Base-by-base conservation (phyloP, 2,888 invertebrate species). In the Tetranychus piercei region DNA sequence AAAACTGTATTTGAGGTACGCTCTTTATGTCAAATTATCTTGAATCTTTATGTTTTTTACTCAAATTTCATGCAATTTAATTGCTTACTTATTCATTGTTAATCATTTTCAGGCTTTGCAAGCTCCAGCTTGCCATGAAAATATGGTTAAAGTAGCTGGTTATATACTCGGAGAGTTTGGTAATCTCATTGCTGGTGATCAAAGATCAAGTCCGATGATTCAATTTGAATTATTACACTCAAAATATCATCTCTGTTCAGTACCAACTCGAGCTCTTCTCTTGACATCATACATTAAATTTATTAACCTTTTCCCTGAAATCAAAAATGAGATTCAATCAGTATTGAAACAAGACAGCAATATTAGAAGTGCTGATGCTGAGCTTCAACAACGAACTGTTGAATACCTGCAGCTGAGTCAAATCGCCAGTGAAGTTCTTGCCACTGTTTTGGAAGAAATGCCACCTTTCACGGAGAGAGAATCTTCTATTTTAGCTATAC, bases 141-240 rank as follows among this genome's bases (percentile, higher is more conserved):
- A 99, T 83, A 99, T 99, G 99, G 97, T 99, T 1, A 99, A 99
- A 87, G 99, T 99, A 75, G 97, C 97, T 77, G 99, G 97, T 74
- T 99, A 99, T 81, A 97, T 99, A 80, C 87, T 99, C 77, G 99
- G 99, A 77, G 97, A 99, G 84, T 99, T 99, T 85, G 99, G 99
- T 74, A 99, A 99, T 85, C 87, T 99, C 77, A 99, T 99, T 82
- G 99, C 99, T 79, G 99, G 99, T 20, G 99, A 99, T 83, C 91
- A 93, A 77, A 87, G 97, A 76, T 99, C 97, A 72, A 94, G 96
- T 75, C 97, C 99, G 9, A 86, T 90, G 81, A 94, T 99, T 78
- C 99, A 99, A 84, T 99, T 99, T 85, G 94, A 96, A 83, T 86
- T 99, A 76, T 86, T 99, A 78, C 97, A 99, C 87, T 96, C 96